phyloP scores from a whole-genome alignment of 1,140 invertebrate genomes.

The Drosophila albomicans region DNA sequence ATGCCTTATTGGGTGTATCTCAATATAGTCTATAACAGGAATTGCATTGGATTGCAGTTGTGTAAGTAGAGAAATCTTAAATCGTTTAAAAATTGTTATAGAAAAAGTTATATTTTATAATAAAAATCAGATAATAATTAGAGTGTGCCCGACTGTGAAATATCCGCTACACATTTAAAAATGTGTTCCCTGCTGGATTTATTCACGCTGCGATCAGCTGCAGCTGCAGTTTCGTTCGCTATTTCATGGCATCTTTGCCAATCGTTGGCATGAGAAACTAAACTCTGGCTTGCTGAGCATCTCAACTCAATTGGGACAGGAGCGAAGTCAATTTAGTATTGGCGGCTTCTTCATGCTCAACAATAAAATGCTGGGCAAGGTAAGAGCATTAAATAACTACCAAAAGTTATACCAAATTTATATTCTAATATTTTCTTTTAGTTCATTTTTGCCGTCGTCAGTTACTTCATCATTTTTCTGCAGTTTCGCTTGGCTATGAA shows the following conservation, averaged over 20 bases:
- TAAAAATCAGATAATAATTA: too few species aligned
- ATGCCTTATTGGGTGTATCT: constrained; percentile 40
- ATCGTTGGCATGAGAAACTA: constrained; percentile 28
- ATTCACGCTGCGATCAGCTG: constrained; percentile 27
- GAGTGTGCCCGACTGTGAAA: too few species aligned
- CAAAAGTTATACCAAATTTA: not conserved
- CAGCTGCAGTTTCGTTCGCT: constrained; percentile 31
- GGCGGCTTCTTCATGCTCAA: constrained; percentile 31
- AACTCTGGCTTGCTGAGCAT: constrained; percentile 23
- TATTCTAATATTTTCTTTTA: not conserved
- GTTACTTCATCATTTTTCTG: constrained; percentile 35
- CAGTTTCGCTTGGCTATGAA: constrained; percentile 30
- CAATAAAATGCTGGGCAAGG: constrained; percentile 30
- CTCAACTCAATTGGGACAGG: constrained; percentile 36
- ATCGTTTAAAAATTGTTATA: too few species aligned
- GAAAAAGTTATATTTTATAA: too few species aligned
- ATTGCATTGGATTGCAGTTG: constrained; percentile 6
- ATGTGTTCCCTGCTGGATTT: constrained; percentile 31
- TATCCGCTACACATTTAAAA: too few species aligned
- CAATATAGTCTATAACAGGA: not conserved
- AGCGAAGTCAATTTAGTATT: constrained; percentile 23
- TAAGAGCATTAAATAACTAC: not conserved
- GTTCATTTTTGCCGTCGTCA: constrained; percentile 31
- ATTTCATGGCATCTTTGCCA: constrained; percentile 19
- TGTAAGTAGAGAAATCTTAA: constrained; percentile 10